Percentiles rank a stretch among this genome's conserved stretches.
Evolutionary conservation across 2,797 vertebrate genomes (phyloP).

Genomic region (Remorina albescens): DNA sequence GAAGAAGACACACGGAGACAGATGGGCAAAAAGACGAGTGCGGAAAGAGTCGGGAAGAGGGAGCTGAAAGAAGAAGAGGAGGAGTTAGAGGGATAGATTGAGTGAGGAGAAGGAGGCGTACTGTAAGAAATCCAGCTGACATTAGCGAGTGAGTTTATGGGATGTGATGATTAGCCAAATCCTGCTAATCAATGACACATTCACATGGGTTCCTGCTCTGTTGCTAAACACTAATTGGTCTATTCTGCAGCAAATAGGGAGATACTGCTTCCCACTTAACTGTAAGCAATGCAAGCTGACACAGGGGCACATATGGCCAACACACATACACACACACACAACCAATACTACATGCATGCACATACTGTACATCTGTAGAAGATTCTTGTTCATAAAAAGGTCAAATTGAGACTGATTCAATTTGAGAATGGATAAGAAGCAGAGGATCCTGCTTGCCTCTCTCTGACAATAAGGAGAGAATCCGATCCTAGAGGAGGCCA

Average conservation of each 20-base stretch:
- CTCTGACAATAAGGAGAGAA: conserved; percentile 82
- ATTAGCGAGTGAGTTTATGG: conserved; percentile 81
- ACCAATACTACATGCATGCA: conserved; percentile 63
- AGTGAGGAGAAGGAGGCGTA: conserved; percentile 70
- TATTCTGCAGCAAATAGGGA: conserved; percentile 85
- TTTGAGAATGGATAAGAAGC: conserved; percentile 81
- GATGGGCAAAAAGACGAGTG: conserved; percentile 77
- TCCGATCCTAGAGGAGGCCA: conserved; percentile 74
- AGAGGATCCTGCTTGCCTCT: conserved; percentile 72
- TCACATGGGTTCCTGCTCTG: conserved; percentile 87
- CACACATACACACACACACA: conserved; percentile 39
- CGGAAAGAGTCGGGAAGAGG: conserved; percentile 76
- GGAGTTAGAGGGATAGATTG: conserved; percentile 63
- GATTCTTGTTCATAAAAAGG: conserved; percentile 81
- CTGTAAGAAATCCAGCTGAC: conserved; percentile 81
- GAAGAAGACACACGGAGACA: conserved; percentile 71
- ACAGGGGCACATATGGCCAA: conserved; percentile 66
- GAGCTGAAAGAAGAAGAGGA: conserved; percentile 68
- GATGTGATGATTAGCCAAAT: conserved; percentile 87
- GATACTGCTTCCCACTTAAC: conserved; percentile 85
- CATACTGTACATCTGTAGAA: conserved; percentile 80
- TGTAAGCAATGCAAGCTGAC: conserved; percentile 74
- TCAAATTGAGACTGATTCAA: conserved; percentile 85
- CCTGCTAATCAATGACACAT: conserved; percentile 89
- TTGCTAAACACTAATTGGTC: conserved; percentile 87